Percentiles rank a stretch among this genome's conserved stretches.
phyloP scores from a whole-genome alignment of 2,797 vertebrate species.

The Echiichthys vipera region DNA sequence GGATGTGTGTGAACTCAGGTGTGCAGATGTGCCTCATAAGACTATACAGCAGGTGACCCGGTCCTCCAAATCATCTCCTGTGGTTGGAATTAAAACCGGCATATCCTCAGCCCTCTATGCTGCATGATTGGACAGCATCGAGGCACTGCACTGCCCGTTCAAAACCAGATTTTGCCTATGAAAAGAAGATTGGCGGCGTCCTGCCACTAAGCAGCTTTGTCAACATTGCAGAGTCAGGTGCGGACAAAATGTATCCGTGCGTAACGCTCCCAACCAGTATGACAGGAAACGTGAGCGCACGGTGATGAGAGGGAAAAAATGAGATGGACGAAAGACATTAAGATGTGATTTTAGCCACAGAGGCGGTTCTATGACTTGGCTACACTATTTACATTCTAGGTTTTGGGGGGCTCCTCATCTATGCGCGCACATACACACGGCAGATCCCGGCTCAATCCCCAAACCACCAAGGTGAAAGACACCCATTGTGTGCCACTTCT shows the following conservation, averaged over 20 bases:
- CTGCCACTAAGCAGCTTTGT: slow-evolving; percentile 33
- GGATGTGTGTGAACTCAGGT: slow-evolving; percentile 12
- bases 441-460: slow-evolving; percentile 12
- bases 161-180: slow-evolving; percentile 16
- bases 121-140: slow-evolving; percentile 22
- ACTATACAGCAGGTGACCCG: slow-evolving; percentile 23
- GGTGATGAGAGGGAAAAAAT: not conserved
- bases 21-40: slow-evolving; percentile 14
- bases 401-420: slow-evolving; percentile 23
- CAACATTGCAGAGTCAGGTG: slow-evolving; percentile 63
- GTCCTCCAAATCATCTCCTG: not conserved
- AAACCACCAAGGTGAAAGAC: slow-evolving; percentile 30
- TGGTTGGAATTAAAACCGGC: not conserved
- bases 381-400: not conserved
- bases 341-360: not conserved
- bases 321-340: not conserved
- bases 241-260: slow-evolving; percentile 55
- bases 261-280: slow-evolving; percentile 56
- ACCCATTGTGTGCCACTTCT: slow-evolving; percentile 9
- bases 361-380: not conserved
- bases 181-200: slow-evolving; percentile 24
- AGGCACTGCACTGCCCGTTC: slow-evolving; percentile 18
- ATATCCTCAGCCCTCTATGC: not conserved
- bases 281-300: slow-evolving; percentile 3
- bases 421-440: slow-evolving; percentile 28